Percentiles rank a stretch among this genome's conserved stretches.
phyloP scores from a whole-genome alignment of 2,797 vertebrate species.

The Cossypha niveicapilla region DNA sequence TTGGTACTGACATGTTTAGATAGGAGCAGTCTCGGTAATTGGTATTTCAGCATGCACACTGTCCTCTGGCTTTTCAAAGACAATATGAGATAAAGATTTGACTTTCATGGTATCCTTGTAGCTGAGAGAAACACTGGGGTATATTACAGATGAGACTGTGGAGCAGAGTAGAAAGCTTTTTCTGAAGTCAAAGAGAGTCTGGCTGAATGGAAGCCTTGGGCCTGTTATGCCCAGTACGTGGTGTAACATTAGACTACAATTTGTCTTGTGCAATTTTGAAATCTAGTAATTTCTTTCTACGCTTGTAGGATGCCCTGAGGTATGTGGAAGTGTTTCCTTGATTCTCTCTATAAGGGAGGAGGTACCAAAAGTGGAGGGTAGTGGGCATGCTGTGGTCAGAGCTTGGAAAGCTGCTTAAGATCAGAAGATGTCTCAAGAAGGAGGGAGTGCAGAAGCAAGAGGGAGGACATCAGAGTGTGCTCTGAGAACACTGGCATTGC shows the following conservation, averaged over 20 bases:
- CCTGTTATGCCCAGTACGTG: rapidly evolving
- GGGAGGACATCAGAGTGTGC: neutral
- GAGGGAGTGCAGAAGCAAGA: rapidly evolving
- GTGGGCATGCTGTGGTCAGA: neutral
- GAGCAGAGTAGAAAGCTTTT: neutral
- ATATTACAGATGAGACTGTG: neutral
- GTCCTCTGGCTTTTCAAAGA: neutral
- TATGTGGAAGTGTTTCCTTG: neutral
- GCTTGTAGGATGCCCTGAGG: neutral
- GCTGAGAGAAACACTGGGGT: neutral
- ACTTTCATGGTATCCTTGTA: neutral
- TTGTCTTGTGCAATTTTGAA: neutral
- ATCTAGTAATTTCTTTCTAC: neutral
- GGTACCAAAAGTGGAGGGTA: neutral
- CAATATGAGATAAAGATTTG: neutral
- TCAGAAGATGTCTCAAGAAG: neutral
- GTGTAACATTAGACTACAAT: neutral
- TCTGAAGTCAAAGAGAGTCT: neutral
- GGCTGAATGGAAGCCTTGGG: neutral
- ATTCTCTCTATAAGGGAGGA: neutral
- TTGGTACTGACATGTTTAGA: neutral
- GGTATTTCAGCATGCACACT: neutral
- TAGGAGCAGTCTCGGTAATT: neutral
- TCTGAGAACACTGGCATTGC: neutral
- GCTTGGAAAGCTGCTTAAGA: neutral